A percentile compares a stretch with the other conserved stretches of the same genome.
Evolutionary conservation across 1,140 invertebrate genomes (phyloP).

Genomic region (Macrobrachium nipponense): DNA sequence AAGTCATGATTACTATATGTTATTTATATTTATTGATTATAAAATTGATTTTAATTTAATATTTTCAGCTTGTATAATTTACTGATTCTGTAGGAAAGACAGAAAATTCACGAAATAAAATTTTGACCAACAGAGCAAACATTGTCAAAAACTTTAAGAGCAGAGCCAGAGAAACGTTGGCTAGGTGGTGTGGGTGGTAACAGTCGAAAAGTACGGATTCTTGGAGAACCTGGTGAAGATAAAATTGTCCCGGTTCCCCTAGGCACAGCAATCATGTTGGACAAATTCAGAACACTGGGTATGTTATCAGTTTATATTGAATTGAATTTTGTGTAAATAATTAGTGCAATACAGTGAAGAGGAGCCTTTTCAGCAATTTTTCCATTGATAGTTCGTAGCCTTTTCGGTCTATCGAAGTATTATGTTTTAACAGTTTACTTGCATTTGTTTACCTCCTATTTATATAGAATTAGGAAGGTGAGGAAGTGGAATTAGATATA

Average conservation of each 20-base stretch:
- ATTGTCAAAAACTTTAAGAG: constrained; percentile 1
- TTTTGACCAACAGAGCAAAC: background rate
- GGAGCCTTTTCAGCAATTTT: background rate
- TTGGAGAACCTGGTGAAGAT: constrained; percentile 80
- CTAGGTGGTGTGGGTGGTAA: constrained; percentile 75
- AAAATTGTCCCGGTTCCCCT: constrained; percentile 80
- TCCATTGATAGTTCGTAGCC: background rate
- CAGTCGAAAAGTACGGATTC: constrained; percentile 79
- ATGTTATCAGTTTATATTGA: constrained; percentile 50
- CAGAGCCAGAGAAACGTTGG: constrained; percentile 61
- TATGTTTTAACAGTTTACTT: no score
- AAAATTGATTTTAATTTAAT: no score
- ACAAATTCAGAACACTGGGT: constrained; percentile 75
- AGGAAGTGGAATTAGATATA: no score
- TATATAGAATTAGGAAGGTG: no score
- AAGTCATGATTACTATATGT: no score
- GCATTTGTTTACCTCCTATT: no score
- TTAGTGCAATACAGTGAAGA: background rate
- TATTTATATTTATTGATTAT: no score
- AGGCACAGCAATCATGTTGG: constrained; percentile 80
- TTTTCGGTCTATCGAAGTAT: no score
- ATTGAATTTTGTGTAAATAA: background rate
- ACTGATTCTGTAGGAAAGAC: no score
- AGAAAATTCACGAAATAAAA: no score
- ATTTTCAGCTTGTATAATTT: no score